Evolutionary conservation across 1,140 invertebrate species (phyloP).

Genomic region (Patella vulgata): DNA sequence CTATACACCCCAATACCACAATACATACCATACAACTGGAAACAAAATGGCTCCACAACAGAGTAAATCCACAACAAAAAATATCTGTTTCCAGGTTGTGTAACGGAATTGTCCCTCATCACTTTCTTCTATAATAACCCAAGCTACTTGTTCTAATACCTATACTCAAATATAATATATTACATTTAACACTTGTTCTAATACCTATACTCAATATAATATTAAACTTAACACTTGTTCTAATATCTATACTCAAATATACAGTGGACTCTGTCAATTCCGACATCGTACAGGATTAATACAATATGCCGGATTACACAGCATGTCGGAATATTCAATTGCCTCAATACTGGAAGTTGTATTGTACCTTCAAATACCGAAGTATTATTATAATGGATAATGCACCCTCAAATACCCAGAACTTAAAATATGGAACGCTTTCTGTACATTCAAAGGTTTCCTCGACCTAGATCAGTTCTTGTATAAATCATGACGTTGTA

Average conservation of each 20-base stretch:
- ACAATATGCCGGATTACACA: no score
- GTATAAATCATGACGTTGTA: no score
- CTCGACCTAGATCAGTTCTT: no score
- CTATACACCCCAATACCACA: no score
- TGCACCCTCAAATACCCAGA: no score
- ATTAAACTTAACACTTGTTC: background rate
- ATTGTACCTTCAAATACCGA: no score
- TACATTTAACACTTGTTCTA: background rate
- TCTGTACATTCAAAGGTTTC: conserved; percentile 96
- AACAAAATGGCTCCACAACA: conserved; percentile 98
- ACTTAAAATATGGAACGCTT: conserved; percentile 67
- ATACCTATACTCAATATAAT: background rate
- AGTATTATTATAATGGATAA: no score
- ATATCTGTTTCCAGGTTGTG: conserved; percentile 90
- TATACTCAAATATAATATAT: conserved; percentile 56
- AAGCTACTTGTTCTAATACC: conserved; percentile 95
- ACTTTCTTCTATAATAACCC: conserved; percentile 97
- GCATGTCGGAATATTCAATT: no score
- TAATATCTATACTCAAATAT: background rate
- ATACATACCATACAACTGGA: conserved; percentile 85
- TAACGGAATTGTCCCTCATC: conserved; percentile 93
- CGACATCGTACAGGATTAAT: no score
- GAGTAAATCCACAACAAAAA: conserved; percentile 93
- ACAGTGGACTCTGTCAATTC: no score
- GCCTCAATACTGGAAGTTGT: no score